Evolutionary conservation across 2,797 vertebrate species (phyloP), one percentile per base, ranked within the genome.

Genomic region (Menidia menidia): DNA sequence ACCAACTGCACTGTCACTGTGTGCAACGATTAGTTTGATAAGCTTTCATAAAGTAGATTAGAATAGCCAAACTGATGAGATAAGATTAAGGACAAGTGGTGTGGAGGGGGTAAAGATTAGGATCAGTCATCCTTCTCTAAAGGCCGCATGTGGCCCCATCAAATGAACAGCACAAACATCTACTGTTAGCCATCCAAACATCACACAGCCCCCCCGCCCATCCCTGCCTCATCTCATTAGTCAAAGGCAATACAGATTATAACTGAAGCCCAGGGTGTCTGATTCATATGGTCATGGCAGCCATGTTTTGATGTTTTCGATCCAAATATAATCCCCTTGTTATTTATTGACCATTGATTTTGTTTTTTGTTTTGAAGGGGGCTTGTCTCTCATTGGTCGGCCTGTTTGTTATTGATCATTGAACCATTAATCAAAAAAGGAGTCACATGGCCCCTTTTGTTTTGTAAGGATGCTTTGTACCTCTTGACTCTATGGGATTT

Each of bases 41-140:
- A 93, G 82, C 86, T 89, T 85, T 90, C 73, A 83, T 82, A 80
- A 93, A 88, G 87, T 78, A 92, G 90, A 93, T 94, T 93, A 92
- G 76, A 83, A 86, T 72, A 76, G 85, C 63, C 31, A 45, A 83
- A 88, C 83, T 89, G 86, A 91, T 84, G 88, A 89, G 87, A 89
- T 90, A 77, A 88, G 87, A 88, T 89, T 84, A 88, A 77, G 67
- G 79, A 68, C 64, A 70, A 68, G 70, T 66, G 2, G 52, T 68
- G 66, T 60, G 33, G n/a, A 30, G 71, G 67, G 54, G 39, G 71
- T 58, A 31, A 66, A 83, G 87, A 89, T 88, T 85, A 88, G 64
- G 66, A 77, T 80, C 73, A 52, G 75, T 73, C 81, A 82, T 77
- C 60, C 73, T 66, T 69, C 50, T 33, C 59, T 80, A 74, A 33